phyloP scores from a whole-genome alignment of 2,888 invertebrate genomes.

The Acanthoscelides obtectus region DNA sequence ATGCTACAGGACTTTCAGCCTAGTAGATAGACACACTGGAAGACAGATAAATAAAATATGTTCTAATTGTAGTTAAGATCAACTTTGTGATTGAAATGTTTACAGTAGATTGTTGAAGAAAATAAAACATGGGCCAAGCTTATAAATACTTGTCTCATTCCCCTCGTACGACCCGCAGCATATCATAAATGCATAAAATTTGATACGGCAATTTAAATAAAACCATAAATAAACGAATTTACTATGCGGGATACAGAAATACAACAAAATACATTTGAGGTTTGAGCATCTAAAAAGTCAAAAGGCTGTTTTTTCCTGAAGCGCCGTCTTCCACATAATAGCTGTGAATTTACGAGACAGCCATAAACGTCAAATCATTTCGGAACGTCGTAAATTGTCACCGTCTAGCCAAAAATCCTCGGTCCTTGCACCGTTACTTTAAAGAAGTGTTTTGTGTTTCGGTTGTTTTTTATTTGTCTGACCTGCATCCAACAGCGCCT shows the following conservation, averaged over 20 bases:
- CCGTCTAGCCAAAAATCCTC: slow-evolving; percentile 40
- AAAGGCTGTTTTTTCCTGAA: slow-evolving; percentile 9
- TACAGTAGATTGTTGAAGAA: no score
- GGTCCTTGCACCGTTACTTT: slow-evolving; percentile 42
- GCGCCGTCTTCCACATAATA: background rate
- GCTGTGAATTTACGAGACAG: slow-evolving; percentile 15
- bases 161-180: background rate
- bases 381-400: slow-evolving; percentile 36
- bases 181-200: background rate
- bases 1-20: no score
- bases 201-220: background rate
- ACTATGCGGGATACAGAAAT: background rate
- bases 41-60: no score
- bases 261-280: slow-evolving; percentile 10
- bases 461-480: background rate
- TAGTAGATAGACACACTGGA: no score
- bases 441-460: slow-evolving; percentile 10
- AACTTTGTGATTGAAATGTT: no score
- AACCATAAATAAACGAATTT: background rate
- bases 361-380: slow-evolving; percentile 20
- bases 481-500: background rate
- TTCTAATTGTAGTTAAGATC: no score
- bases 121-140: no score
- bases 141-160: no score
- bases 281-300: slow-evolving; percentile 7